These are phyloP conservation scores for Drosophila mauritiana DNA, from an alignment of 1,140 invertebrate species.

Conservation along the genomic window DNA sequence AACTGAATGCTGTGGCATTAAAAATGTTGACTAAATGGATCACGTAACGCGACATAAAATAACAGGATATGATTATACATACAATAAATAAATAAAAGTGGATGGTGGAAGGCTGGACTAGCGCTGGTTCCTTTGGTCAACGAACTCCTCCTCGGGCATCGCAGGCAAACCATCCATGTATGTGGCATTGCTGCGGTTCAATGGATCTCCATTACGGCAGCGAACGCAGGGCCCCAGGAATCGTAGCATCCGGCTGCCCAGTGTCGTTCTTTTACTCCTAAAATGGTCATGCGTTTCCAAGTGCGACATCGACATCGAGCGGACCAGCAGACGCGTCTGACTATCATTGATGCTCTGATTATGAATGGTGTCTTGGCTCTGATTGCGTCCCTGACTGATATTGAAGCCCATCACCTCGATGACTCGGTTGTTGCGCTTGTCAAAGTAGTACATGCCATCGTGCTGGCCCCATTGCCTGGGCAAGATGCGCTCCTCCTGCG, in stretches of 20 bases:
- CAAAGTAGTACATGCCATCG: conserved; percentile 44
- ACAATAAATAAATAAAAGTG: conserved; percentile 2
- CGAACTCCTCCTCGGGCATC: conserved; percentile 10
- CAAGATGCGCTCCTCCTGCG: neutral
- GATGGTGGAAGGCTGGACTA: neutral
- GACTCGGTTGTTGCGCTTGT: conserved; percentile 48
- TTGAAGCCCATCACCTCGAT: conserved; percentile 28
- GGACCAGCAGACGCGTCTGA: conserved; percentile 9
- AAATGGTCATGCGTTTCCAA: neutral
- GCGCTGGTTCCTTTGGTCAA: neutral
- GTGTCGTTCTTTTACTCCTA: conserved; percentile 12
- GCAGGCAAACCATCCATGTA: conserved; percentile 36
- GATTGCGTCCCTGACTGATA: conserved; percentile 12
- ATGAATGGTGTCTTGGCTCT: neutral
- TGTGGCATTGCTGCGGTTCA: conserved; percentile 36
- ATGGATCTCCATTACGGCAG: conserved; percentile 43
- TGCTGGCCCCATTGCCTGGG: conserved; percentile 9
- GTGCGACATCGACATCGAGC: conserved; percentile 15
- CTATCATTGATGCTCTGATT: conserved; percentile 1
- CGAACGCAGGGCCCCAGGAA: conserved; percentile 63
- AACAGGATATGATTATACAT: conserved; percentile 10
- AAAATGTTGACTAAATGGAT: conserved; percentile 1
- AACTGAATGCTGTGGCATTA: neutral
- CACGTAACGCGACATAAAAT: conserved; percentile 13
- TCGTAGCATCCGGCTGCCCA: conserved; percentile 54